Conservation (phyloP, 1,140 invertebrate species). For the Dryas iulia region DNA sequence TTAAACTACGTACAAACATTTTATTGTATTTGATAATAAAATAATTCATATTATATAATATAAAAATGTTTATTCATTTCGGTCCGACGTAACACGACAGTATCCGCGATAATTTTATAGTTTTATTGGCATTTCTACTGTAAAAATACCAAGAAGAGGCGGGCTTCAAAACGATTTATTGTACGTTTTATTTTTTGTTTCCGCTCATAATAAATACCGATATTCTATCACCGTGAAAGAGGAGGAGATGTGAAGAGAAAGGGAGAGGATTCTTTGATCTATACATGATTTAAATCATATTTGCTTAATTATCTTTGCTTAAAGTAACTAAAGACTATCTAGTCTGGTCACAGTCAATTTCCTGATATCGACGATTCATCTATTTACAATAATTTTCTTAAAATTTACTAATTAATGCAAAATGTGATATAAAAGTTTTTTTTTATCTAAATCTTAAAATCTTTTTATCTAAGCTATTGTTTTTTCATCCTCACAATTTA, state of each 20-base stretch:
- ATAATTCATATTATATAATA: slow-evolving; percentile 60
- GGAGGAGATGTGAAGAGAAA: too few species aligned
- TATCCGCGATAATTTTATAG: slow-evolving; percentile 67
- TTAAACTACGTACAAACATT: slow-evolving; percentile 26
- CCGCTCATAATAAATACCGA: slow-evolving; percentile 55
- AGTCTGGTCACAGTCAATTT: too few species aligned
- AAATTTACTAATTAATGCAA: too few species aligned
- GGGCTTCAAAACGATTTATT: slow-evolving; percentile 60
- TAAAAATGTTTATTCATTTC: slow-evolving; percentile 56
- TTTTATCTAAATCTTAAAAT: too few species aligned
- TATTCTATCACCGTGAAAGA: slow-evolving; percentile 44
- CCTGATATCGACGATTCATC: too few species aligned
- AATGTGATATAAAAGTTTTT: too few species aligned
- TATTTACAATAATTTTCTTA: too few species aligned
- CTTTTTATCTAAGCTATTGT: too few species aligned
- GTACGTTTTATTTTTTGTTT: slow-evolving; percentile 65
- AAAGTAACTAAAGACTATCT: too few species aligned
- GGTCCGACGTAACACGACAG: slow-evolving; percentile 44
- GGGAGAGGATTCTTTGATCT: slow-evolving; percentile 45
- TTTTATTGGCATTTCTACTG: slow-evolving; percentile 60
- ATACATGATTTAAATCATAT: too few species aligned
- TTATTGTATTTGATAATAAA: slow-evolving; percentile 55
- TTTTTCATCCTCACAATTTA: too few species aligned
- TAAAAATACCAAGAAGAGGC: slow-evolving; percentile 63
- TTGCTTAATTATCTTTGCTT: too few species aligned